Evolutionary conservation across 2,888 invertebrate species (phyloP), one percentile per base, ranked within the genome.

Genomic region (Apotomis betuletana): DNA sequence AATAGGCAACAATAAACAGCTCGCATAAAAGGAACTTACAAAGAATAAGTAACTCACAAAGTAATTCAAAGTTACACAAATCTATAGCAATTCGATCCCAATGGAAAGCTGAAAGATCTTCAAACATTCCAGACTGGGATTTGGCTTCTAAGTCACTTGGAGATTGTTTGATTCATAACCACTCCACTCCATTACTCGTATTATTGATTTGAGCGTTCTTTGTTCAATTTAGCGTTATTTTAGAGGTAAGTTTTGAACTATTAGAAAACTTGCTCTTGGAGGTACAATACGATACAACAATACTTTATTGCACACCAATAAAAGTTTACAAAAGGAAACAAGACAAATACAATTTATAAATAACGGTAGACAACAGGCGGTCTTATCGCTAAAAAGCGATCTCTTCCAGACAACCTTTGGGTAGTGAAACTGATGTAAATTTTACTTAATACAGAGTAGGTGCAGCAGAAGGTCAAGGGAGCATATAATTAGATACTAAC

Each of bases 81-180:
- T 58, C 10, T 70, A 70, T 70, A 46, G 52, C 49, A 13, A 55
- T 70, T 64, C 65, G 54, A 70, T 70, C 54, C 36, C 65, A 65
- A 70, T 70, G 60, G 52, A 60, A 65, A 60, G 61, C 51, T 55
- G 55, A n/a, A 68, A 58, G 71, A 57, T 55, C 59, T 13, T 75
- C 76, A 77, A 79, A 81, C 74, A 79, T 82, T 75, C 64, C 63
- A 62, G 69, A 75, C 73, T 76, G 76, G 75, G 76, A 79, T 78
- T 81, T 75, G 73, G 76, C 76, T 77, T 70, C 70, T 69, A 76
- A 79, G 81, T 79, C 76, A 80, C 78, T 82, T 80, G 74, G 77
- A 79, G 77, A 76, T 80, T 76, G 70, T 78, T 81, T 76, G 70
- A 74, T 74, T 74, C 70, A 70, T 67, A 74, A 59, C 58, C 61